These are phyloP conservation scores for Hyles euphorbiae DNA, from an alignment of 1,140 invertebrate genomes.

Conservation along the genomic window DNA sequence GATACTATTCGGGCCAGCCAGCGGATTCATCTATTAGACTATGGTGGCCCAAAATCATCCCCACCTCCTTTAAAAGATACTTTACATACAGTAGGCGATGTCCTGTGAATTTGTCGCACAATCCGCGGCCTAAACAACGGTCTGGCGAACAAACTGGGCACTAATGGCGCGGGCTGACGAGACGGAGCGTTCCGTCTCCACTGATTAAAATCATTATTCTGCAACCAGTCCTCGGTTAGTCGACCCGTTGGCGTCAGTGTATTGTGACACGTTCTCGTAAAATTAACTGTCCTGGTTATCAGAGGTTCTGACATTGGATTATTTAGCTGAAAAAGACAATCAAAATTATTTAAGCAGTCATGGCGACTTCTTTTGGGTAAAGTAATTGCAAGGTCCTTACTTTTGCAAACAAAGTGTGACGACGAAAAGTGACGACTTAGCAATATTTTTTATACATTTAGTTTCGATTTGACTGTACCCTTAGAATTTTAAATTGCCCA, in stretches of 20 bases:
- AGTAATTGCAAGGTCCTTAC: too few relatives aligned
- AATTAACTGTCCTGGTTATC: not conserved
- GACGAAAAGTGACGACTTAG: too few relatives aligned
- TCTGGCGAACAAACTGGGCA: not conserved
- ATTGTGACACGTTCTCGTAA: not conserved
- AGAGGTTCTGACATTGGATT: not conserved
- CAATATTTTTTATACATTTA: too few relatives aligned
- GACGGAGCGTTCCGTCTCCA: not conserved
- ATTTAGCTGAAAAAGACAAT: constrained; percentile 3
- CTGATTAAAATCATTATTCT: not conserved
- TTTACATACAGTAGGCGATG: not conserved
- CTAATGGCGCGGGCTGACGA: not conserved
- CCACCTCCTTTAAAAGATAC: too few relatives aligned
- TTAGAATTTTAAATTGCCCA: too few relatives aligned
- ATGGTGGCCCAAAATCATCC: too few relatives aligned
- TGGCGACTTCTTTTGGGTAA: too few relatives aligned
- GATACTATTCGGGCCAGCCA: too few relatives aligned
- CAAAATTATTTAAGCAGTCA: not conserved
- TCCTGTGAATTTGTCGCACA: not conserved
- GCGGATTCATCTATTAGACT: too few relatives aligned
- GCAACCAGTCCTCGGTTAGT: not conserved
- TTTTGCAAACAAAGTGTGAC: too few relatives aligned
- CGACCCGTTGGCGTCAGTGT: not conserved
- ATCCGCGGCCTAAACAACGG: not conserved
- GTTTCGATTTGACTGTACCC: too few relatives aligned